Conservation (phyloP, 2,888 invertebrate genomes). For the Pseudococcus jackbeardsleyi region DNA sequence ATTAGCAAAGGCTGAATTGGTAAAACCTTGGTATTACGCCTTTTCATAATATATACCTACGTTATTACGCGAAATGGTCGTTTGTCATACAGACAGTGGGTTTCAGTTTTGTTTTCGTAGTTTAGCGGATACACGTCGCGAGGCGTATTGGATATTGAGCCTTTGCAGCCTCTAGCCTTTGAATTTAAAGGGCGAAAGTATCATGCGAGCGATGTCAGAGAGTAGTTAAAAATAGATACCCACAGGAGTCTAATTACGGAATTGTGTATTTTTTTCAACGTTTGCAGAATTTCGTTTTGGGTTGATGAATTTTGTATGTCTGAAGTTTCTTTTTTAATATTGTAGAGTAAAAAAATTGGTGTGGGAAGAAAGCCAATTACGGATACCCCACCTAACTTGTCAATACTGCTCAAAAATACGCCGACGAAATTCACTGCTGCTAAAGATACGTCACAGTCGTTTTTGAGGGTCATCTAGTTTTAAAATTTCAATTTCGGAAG, state of each 20-base stretch:
- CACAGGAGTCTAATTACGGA: neutral
- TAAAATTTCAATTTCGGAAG: too few relatives aligned
- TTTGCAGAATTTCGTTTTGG: too few relatives aligned
- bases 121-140: neutral
- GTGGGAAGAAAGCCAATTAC: too few relatives aligned
- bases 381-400: too few relatives aligned
- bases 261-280: neutral
- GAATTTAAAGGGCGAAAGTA: neutral
- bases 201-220: neutral
- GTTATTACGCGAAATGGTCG: neutral
- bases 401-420: too few relatives aligned
- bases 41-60: neutral
- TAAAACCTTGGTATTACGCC: constrained; percentile 7
- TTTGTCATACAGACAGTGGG: constrained; percentile 7
- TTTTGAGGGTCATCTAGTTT: too few relatives aligned
- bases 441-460: too few relatives aligned
- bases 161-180: neutral
- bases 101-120: neutral
- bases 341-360: too few relatives aligned
- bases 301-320: too few relatives aligned
- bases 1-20: constrained; percentile 13
- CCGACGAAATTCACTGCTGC: too few relatives aligned
- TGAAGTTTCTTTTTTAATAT: too few relatives aligned
- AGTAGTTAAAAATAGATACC: neutral
- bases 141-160: neutral